These are phyloP conservation scores for Isotomurus palustris DNA, from an alignment of 2,888 invertebrate genomes.

Conservation along the genomic window DNA sequence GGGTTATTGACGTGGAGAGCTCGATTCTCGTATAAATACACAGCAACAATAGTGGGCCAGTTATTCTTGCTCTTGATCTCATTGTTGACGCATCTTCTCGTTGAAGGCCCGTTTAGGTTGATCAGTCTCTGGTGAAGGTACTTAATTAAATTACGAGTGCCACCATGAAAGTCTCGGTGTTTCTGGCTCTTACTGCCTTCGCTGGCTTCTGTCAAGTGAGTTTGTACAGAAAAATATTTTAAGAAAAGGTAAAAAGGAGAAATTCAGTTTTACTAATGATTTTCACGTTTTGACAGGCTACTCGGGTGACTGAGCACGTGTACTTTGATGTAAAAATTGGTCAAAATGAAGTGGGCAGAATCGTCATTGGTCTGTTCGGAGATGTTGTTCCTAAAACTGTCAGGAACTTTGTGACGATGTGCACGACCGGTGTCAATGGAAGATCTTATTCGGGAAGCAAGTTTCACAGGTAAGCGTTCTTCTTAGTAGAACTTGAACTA, in stretches of 20 bases:
- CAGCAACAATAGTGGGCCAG: no score
- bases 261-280: not conserved
- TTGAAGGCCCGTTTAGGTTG: no score
- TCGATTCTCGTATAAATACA: no score
- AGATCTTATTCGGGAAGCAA: conserved; percentile 71
- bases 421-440: conserved; percentile 64
- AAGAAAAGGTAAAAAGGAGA: no score
- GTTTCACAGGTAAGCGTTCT: conserved; percentile 59
- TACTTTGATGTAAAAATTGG: conserved; percentile 81
- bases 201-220: conserved; percentile 1
- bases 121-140: no score
- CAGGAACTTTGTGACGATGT: conserved; percentile 74
- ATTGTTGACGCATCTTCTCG: no score
- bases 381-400: conserved; percentile 88
- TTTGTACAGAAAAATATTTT: not conserved
- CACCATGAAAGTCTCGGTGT: not conserved
- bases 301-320: conserved; percentile 59
- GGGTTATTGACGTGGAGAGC: no score
- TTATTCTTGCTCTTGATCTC: no score
- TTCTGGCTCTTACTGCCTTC: not conserved
- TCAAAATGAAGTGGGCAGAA: conserved; percentile 59
- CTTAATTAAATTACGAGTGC: no score
- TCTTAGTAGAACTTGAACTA: not conserved
- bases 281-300: conserved; percentile 18
- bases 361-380: conserved; percentile 86